These are phyloP conservation scores for Puma concolor DNA, from an alignment of 2,113 vertebrate species.

Conservation along the genomic window DNA sequence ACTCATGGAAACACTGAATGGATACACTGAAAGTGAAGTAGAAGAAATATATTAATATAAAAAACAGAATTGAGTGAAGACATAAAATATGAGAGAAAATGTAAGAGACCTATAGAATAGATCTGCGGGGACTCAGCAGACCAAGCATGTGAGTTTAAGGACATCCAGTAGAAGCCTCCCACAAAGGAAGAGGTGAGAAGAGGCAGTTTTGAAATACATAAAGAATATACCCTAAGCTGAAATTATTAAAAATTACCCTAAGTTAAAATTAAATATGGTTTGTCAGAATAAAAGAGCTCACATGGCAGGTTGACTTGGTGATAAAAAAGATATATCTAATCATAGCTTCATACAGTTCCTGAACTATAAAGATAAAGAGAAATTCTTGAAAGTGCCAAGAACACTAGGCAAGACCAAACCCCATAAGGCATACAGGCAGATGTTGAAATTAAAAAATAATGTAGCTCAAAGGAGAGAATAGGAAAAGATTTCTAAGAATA, in stretches of 20 bases:
- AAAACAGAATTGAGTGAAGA: not conserved
- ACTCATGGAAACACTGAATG: not conserved
- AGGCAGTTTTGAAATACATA: not conserved
- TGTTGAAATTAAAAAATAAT: slow-evolving; percentile 13
- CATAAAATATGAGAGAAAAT: not conserved
- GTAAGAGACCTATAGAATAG: not conserved
- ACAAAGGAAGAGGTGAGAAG: not conserved
- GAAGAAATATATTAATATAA: not conserved
- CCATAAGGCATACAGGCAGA: not conserved
- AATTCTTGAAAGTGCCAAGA: not conserved
- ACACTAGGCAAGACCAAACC: not conserved
- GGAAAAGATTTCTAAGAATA: not conserved
- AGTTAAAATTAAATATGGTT: slow-evolving; percentile 2
- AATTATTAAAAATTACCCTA: not conserved
- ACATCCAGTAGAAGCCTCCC: not conserved
- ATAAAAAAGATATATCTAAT: not conserved
- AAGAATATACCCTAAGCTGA: not conserved
- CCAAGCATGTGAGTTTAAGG: not conserved
- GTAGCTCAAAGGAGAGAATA: not conserved
- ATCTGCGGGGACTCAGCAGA: not conserved
- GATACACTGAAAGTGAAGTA: not conserved
- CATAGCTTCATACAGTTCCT: not conserved
- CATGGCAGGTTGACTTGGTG: not conserved
- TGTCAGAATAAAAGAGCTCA: not conserved
- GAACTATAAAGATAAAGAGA: not conserved